These are phyloP conservation scores for Falco naumanni DNA, from an alignment of 2,797 vertebrate genomes.

Conservation along the genomic window DNA sequence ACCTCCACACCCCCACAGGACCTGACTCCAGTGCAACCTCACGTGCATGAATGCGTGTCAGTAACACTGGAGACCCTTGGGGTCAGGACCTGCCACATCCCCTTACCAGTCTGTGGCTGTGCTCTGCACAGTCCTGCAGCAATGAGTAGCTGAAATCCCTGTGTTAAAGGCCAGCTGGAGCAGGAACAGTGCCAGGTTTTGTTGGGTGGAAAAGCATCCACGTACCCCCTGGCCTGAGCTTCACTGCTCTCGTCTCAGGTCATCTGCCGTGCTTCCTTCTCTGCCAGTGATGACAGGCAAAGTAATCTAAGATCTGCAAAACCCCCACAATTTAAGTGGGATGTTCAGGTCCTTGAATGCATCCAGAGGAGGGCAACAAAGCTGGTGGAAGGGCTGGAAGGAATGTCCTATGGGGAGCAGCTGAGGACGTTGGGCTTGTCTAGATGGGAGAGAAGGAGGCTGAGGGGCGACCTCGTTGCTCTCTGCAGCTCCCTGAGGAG, in stretches of 20 bases:
- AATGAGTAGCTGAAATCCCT: neutral
- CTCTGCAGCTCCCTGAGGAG: neutral
- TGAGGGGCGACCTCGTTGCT: neutral
- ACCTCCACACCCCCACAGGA: neutral
- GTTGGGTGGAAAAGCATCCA: neutral
- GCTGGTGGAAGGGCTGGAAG: neutral
- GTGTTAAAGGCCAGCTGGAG: neutral
- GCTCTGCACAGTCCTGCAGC: neutral
- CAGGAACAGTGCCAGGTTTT: neutral
- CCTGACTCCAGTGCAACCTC: neutral
- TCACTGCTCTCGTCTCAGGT: neutral
- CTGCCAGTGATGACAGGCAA: neutral
- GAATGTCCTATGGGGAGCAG: neutral
- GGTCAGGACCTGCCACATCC: neutral
- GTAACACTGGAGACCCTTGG: neutral
- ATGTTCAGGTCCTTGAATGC: neutral
- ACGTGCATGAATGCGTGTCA: fast-evolving
- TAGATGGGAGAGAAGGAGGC: neutral
- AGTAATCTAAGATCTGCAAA: neutral
- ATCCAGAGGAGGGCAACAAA: neutral
- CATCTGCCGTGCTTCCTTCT: neutral
- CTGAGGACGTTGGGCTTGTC: neutral
- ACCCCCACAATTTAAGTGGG: neutral
- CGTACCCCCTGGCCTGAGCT: neutral
- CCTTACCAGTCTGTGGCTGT: neutral